Conservation (phyloP, 2,797 vertebrate species). For the Falco biarmicus region DNA sequence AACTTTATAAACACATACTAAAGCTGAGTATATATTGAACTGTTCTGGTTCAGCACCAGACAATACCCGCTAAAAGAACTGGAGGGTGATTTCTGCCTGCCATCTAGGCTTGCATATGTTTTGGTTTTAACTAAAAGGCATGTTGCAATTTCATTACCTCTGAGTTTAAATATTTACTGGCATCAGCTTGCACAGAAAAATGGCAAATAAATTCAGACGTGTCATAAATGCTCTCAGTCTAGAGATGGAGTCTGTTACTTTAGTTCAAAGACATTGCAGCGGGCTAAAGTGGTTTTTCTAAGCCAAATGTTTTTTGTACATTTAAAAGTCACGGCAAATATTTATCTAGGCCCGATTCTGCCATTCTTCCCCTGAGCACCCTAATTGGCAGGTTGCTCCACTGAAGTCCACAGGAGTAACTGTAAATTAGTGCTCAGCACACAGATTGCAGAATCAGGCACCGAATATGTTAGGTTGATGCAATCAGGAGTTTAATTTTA, state of each 20-base stretch:
- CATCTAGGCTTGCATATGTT: neutral
- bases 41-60: conserved; percentile 27
- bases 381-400: neutral
- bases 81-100: conserved; percentile 30
- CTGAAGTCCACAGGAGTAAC: neutral
- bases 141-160: conserved; percentile 42
- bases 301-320: conserved; percentile 44
- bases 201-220: conserved; percentile 47
- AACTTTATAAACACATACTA: conserved; percentile 38
- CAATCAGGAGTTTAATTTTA: conserved; percentile 59
- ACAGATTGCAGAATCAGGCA: neutral
- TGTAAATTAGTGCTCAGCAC: neutral
- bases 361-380: neutral
- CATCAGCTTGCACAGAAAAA: conserved; percentile 53
- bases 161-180: conserved; percentile 59
- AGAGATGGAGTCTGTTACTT: conserved; percentile 42
- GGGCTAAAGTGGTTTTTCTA: conserved; percentile 38
- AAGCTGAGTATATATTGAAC: neutral
- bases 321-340: conserved; percentile 46
- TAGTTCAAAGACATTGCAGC: conserved; percentile 20
- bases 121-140: conserved; percentile 49
- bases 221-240: conserved; percentile 33
- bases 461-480: conserved; percentile 1
- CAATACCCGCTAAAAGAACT: conserved; percentile 19
- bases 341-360: neutral